phyloP scores from a whole-genome alignment of 2,113 vertebrate species.

The Actinemys pallida region DNA sequence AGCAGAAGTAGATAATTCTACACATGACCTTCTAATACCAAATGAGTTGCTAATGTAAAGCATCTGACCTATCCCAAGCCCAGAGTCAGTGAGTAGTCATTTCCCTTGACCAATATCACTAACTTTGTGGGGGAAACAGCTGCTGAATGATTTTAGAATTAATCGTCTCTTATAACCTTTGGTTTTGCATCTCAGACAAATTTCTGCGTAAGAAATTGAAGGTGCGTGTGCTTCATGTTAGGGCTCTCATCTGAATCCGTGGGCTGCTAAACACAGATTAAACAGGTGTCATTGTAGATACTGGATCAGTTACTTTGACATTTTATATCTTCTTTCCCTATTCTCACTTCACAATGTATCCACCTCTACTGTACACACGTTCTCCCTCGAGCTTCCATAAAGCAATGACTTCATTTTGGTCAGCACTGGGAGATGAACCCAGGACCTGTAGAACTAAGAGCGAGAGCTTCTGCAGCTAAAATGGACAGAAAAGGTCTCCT shows the following conservation, averaged over 20 bases:
- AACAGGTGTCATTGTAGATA: not conserved
- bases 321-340: not conserved
- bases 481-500: not conserved
- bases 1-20: conserved; percentile 1
- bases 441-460: not conserved
- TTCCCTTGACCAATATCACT: not conserved
- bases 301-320: not conserved
- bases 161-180: not conserved
- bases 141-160: conserved; percentile 8
- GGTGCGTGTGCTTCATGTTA: not conserved
- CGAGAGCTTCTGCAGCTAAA: not conserved
- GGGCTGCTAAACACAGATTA: not conserved
- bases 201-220: conserved; percentile 8
- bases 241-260: not conserved
- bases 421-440: not conserved
- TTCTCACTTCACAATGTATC: not conserved
- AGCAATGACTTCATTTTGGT: not conserved
- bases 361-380: not conserved
- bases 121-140: not conserved
- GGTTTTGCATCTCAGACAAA: conserved; percentile 2
- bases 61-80: not conserved
- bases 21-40: not conserved
- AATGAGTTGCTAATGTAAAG: not conserved
- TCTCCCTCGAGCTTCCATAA: not conserved
- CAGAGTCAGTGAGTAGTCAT: not conserved